phyloP scores from a whole-genome alignment of 2,888 invertebrate species.

The Erannis defoliaria region DNA sequence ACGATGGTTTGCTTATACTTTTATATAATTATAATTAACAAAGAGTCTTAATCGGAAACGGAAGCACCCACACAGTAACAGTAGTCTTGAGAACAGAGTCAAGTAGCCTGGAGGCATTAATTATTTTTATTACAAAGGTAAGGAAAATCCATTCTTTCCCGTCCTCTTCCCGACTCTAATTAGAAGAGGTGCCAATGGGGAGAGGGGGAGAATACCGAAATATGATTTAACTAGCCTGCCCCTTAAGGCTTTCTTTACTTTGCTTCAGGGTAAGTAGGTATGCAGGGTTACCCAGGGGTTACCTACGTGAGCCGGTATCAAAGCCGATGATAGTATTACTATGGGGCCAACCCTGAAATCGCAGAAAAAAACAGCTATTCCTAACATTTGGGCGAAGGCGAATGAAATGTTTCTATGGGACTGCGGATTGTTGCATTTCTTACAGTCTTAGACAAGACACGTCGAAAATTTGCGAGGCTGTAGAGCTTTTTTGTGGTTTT shows the following conservation, averaged over 20 bases:
- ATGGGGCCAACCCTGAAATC: too few species aligned
- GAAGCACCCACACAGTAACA: constrained; percentile 13
- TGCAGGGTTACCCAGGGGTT: too few species aligned
- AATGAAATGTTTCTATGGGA: too few species aligned
- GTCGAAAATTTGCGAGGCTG: too few species aligned
- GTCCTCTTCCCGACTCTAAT: constrained; percentile 21
- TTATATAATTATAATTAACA: constrained; percentile 5
- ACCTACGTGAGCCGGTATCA: too few species aligned
- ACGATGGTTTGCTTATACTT: neutral
- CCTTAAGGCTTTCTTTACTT: neutral
- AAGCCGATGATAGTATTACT: too few species aligned
- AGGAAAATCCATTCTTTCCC: constrained; percentile 26
- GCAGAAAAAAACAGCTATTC: too few species aligned
- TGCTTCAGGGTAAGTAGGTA: neutral
- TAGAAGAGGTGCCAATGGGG: constrained; percentile 7
- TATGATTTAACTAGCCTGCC: constrained; percentile 11
- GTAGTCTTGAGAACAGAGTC: constrained; percentile 18
- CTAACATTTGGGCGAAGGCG: too few species aligned
- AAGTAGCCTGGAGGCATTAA: constrained; percentile 23
- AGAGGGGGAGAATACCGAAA: neutral
- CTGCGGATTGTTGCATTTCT: too few species aligned
- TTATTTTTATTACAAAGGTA: constrained; percentile 29
- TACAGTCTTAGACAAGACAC: too few species aligned
- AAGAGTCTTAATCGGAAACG: constrained; percentile 7
- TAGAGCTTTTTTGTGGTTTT: too few species aligned